These are phyloP conservation scores for Dione juno DNA, from an alignment of 2,888 invertebrate genomes.

Conservation along the genomic window DNA sequence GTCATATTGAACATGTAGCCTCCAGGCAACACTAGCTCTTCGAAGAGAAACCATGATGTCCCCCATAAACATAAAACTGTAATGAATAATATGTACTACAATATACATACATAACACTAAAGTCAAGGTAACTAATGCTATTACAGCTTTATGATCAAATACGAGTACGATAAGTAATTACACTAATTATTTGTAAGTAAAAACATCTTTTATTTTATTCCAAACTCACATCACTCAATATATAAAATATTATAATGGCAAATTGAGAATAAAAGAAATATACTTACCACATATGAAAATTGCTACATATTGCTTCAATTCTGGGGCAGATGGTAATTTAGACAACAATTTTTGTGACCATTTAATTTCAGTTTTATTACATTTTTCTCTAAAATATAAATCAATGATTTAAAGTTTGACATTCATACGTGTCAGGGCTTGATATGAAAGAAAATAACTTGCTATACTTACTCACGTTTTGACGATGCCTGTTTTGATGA, in stretches of 20 bases:
- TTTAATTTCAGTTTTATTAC: not conserved
- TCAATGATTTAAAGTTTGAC: not conserved
- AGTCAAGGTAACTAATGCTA: slow-evolving; percentile 3
- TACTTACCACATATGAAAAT: slow-evolving; percentile 22
- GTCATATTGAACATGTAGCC: slow-evolving; percentile 68
- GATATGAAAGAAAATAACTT: slow-evolving; percentile 10
- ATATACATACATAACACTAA: not conserved
- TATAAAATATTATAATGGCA: not conserved
- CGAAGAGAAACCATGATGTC: slow-evolving; percentile 68
- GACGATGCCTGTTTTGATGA: slow-evolving; percentile 57
- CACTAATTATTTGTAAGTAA: not conserved
- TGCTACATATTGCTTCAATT: slow-evolving; percentile 16
- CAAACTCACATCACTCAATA: no score
- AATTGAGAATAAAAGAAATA: not conserved
- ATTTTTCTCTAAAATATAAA: slow-evolving; percentile 1
- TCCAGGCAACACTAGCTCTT: slow-evolving; percentile 63
- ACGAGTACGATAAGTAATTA: slow-evolving; percentile 2
- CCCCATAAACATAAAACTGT: slow-evolving; percentile 71
- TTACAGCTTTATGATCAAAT: slow-evolving; percentile 5
- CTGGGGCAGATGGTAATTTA: slow-evolving; percentile 1
- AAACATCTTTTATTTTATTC: no score
- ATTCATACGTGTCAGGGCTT: not conserved
- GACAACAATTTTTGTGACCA: not conserved
- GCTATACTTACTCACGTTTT: slow-evolving; percentile 80
- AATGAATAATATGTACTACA: slow-evolving; percentile 47